Evolutionary conservation across 2,113 vertebrate genomes (phyloP).

Genomic region (Glaucidium brasilianum): DNA sequence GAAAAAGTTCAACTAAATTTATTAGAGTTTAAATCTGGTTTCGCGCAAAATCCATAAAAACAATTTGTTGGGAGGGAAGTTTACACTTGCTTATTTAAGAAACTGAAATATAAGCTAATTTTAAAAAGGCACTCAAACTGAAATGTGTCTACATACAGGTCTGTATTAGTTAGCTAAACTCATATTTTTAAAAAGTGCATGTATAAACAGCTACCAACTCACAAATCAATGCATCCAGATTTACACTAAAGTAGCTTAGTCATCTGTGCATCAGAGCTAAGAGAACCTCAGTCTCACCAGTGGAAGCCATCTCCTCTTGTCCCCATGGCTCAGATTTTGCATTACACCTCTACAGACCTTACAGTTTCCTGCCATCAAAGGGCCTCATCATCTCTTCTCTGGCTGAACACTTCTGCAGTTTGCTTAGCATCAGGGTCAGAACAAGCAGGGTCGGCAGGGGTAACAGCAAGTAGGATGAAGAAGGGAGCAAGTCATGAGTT

Average conservation of each 20-base stretch:
- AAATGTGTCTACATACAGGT: neutral
- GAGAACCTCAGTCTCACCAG: neutral
- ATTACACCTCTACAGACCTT: neutral
- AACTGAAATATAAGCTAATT: neutral
- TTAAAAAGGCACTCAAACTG: neutral
- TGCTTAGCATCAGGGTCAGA: neutral
- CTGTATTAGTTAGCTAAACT: neutral
- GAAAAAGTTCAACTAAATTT: neutral
- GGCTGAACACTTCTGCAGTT: neutral
- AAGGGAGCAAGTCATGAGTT: neutral
- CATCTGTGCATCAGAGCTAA: neutral
- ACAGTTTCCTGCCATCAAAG: neutral
- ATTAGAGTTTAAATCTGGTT: neutral
- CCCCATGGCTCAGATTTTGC: neutral
- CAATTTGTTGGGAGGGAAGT: neutral
- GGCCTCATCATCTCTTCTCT: fast-evolving
- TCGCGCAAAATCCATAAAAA: neutral
- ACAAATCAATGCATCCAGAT: neutral
- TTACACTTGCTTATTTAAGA: neutral
- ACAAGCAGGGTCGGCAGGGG: fast-evolving
- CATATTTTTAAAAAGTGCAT: neutral
- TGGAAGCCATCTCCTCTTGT: neutral
- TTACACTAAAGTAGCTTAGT: neutral
- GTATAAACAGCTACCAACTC: neutral
- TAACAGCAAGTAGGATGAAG: neutral